Evolutionary conservation across 2,888 invertebrate species (phyloP).

Genomic region (Cylloceria caligata): DNA sequence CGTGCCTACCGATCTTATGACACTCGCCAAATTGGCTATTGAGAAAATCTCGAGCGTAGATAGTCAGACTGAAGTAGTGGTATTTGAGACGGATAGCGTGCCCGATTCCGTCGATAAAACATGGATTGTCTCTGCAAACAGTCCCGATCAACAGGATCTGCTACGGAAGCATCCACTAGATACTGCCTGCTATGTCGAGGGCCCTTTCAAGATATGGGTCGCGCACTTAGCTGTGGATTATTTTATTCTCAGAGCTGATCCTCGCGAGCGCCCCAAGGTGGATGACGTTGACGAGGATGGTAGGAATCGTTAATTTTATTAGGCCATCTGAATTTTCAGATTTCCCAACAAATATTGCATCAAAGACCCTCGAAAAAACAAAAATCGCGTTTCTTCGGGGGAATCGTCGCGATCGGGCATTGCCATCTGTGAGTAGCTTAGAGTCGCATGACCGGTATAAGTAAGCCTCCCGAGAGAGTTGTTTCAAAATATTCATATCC

Average conservation of each 20-base stretch:
- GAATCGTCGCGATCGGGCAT: too few relatives aligned
- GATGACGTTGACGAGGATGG: slow-evolving; percentile 88
- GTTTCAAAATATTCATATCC: too few relatives aligned
- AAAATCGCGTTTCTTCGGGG: too few relatives aligned
- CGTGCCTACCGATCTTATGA: slow-evolving; percentile 91
- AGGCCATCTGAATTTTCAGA: neutral
- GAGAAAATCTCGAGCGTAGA: slow-evolving; percentile 94
- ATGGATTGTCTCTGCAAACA: slow-evolving; percentile 96
- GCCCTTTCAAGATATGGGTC: slow-evolving; percentile 93
- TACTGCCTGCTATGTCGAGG: slow-evolving; percentile 91
- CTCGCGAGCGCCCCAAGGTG: slow-evolving; percentile 76
- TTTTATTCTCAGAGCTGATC: slow-evolving; percentile 92
- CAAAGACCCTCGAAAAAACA: too few relatives aligned
- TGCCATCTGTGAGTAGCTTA: too few relatives aligned
- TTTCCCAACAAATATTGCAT: neutral
- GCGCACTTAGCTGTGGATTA: slow-evolving; percentile 91
- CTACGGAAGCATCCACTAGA: slow-evolving; percentile 87
- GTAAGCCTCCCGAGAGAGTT: too few relatives aligned
- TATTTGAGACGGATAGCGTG: slow-evolving; percentile 90
- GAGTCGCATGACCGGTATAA: too few relatives aligned
- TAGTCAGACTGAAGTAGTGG: slow-evolving; percentile 88
- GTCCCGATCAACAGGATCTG: slow-evolving; percentile 90
- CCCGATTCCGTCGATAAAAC: slow-evolving; percentile 93
- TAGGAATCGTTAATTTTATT: slow-evolving; percentile 76
- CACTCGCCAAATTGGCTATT: slow-evolving; percentile 93